Base-by-base conservation (phyloP, 1,140 invertebrate genomes). In the Andrena cerasifolii region DNA sequence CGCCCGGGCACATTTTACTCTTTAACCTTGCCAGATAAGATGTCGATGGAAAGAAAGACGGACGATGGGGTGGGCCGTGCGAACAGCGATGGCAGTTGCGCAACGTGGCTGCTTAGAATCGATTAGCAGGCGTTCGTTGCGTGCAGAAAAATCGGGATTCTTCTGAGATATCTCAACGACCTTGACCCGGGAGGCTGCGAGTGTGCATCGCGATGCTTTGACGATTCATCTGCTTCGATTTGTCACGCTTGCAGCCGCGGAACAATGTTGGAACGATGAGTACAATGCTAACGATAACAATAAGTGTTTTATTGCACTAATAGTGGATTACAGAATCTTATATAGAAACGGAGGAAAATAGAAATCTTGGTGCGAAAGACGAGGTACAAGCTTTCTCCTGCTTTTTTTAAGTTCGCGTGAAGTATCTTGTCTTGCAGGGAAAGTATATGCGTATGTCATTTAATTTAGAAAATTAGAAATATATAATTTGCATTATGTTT, bases 111-210 rank as follows among this genome's bases (percentile, higher is more conserved):
- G 21, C 26, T 67, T 58, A 45, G 62, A 68, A 68, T 67, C 51
- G 40, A 74, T 74, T 54, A 54, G 28, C 18, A 33, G 47, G 26
- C 40, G 18, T 67, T 67, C 26, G n/a, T 21, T 5, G 4, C 28
- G 1, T 4, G 12, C 18, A 26, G 53, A 76, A 76, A 76, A 76
- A 68, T 76, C 53, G 21, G 58, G 58, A 68, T 58, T 76, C 63
- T 58, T 76, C 45, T 4, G 4, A 10, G 63, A 67, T 58, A 58
- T 68, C 28, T 76, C 40, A 18, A n/a, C 73, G 24, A 36, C 73
- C 63, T 68, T 68, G 53, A 68, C 31, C 51, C 45, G 21, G 16
- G 21, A 6, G 24, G 45, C n/a, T 18, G 45, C 47, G 7, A 63
- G 28, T 36, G 31, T 26, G 24, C 47, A 45, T 16, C n/a, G 3